These are phyloP conservation scores for Eristalinus aeneus DNA, from an alignment of 2,888 invertebrate genomes.

Conservation along the genomic window DNA sequence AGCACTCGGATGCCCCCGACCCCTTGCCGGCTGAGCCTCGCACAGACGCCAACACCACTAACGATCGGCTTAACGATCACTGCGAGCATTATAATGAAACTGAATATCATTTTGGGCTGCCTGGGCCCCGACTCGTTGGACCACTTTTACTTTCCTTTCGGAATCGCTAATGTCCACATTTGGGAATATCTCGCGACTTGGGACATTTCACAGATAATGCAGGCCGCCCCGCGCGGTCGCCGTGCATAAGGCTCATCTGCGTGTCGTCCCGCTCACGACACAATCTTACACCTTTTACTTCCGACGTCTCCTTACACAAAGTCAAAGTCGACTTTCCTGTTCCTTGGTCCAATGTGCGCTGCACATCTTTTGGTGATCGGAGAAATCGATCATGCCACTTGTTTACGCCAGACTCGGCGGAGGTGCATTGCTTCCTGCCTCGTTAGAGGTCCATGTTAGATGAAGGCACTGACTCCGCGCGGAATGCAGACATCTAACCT, in stretches of 20 bases:
- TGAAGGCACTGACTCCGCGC: conserved; percentile 8
- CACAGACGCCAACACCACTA: conserved; percentile 23
- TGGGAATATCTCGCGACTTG: conserved; percentile 30
- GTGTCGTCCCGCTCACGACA: conserved; percentile 15
- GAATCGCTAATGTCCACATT: conserved; percentile 49
- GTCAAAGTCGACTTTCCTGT: conserved; percentile 55
- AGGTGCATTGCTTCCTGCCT: conserved; percentile 50
- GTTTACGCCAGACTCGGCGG: conserved; percentile 12
- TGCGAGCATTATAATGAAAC: conserved; percentile 34
- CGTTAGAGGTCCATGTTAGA: conserved; percentile 20
- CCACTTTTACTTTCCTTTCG: conserved; percentile 68
- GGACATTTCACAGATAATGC: conserved; percentile 52
- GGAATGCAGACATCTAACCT: conserved; percentile 47
- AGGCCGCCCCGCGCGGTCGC: conserved; percentile 4
- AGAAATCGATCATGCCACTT: conserved; percentile 66
- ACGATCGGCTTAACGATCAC: conserved; percentile 41
- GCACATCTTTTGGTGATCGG: conserved; percentile 61
- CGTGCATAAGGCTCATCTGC: conserved; percentile 27
- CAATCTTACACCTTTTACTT: conserved; percentile 64
- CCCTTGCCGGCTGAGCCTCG: background rate
- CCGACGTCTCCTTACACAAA: conserved; percentile 40
- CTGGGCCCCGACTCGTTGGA: conserved; percentile 38
- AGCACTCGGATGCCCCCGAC: conserved; percentile 7
- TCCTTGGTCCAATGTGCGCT: conserved; percentile 13
- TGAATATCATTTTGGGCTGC: conserved; percentile 57